Percentiles rank a stretch among this genome's conserved stretches.
These are phyloP conservation scores for Oasisia sp. DNA, from an alignment of 2,888 invertebrate genomes.

Conservation along the genomic window DNA sequence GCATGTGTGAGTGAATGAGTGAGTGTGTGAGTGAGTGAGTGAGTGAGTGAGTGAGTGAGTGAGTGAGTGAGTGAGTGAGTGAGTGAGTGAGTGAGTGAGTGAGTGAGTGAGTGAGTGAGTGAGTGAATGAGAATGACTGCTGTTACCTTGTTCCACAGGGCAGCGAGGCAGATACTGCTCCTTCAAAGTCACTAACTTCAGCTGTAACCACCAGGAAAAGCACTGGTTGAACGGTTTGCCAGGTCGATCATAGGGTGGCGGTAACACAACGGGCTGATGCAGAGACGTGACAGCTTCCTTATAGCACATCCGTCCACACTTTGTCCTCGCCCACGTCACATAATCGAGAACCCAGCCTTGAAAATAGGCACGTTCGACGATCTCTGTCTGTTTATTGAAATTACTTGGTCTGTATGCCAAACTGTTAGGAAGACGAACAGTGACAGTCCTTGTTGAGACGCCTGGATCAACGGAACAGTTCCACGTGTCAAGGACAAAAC, in stretches of 20 bases:
- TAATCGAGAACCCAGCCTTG: background rate
- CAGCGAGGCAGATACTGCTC: background rate
- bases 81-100: background rate
- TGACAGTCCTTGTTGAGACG: background rate
- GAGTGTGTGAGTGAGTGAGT: too few species aligned
- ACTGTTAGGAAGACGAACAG: background rate
- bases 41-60: background rate
- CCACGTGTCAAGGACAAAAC: background rate
- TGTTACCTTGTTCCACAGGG: background rate
- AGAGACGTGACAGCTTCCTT: background rate
- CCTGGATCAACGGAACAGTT: background rate
- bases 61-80: background rate
- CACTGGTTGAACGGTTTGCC: background rate
- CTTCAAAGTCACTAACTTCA: conserved; percentile 1
- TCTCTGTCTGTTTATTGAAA: background rate
- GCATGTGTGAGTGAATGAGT: too few species aligned
- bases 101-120: background rate
- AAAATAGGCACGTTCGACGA: background rate
- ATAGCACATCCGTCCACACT: background rate
- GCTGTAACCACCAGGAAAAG: background rate
- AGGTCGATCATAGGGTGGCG: background rate
- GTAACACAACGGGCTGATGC: background rate
- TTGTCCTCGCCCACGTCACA: background rate
- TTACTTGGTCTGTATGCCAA: background rate
- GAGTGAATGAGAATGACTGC: background rate